phyloP scores from a whole-genome alignment of 2,113 vertebrate species.

The Lota lota region DNA sequence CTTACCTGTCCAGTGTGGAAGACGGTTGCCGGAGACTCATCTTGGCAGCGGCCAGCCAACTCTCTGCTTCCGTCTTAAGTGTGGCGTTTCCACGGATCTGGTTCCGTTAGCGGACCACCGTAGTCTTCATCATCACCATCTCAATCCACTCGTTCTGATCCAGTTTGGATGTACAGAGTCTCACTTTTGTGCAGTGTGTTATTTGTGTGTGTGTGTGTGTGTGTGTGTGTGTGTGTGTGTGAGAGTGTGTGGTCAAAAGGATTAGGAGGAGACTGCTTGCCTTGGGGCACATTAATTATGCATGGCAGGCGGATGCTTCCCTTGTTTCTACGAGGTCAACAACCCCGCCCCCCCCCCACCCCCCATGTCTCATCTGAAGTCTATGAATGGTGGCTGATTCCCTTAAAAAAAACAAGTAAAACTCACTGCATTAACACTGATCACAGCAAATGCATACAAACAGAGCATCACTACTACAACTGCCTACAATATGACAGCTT shows the following conservation, averaged over 20 bases:
- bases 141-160: conserved; percentile 27
- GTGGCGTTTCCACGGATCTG: conserved; percentile 28
- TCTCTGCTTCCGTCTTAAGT: conserved; percentile 43
- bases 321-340: conserved; percentile 38
- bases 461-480: background rate
- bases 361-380: background rate
- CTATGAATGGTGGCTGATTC: background rate
- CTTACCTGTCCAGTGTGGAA: conserved; percentile 77
- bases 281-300: conserved; percentile 58
- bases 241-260: conserved; percentile 17
- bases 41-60: conserved; percentile 44
- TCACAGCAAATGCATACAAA: background rate
- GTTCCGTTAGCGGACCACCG: conserved; percentile 44
- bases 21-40: conserved; percentile 75
- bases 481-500: background rate
- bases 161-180: conserved; percentile 32
- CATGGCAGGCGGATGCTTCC: conserved; percentile 54
- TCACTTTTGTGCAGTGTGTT: no score
- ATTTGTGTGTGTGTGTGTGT: background rate
- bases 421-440: background rate
- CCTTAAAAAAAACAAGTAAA: background rate
- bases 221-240: background rate
- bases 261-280: conserved; percentile 26
- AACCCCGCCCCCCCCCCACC: conserved; percentile 9
- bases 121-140: conserved; percentile 27